phyloP scores from a whole-genome alignment of 2,113 vertebrate genomes.

The Zosterops japonicus region DNA sequence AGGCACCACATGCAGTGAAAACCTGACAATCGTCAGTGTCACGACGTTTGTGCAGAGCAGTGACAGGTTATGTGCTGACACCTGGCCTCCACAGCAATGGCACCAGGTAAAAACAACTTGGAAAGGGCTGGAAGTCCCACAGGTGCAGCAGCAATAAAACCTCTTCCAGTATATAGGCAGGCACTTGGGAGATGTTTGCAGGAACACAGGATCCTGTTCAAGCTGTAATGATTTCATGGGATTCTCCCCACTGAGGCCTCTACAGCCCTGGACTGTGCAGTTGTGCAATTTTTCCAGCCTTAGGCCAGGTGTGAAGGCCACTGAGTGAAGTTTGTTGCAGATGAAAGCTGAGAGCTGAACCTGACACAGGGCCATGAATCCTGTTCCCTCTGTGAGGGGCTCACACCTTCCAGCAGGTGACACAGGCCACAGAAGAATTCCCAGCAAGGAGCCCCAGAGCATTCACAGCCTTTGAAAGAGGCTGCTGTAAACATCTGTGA shows the following conservation, averaged over 20 bases:
- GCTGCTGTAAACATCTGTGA: neutral
- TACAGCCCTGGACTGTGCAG: neutral
- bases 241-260: neutral
- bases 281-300: neutral
- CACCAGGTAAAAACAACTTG: neutral
- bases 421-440: neutral
- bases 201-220: neutral
- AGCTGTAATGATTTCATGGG: neutral
- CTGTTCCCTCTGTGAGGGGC: neutral
- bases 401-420: neutral
- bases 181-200: neutral
- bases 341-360: neutral
- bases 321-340: neutral
- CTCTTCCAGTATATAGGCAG: neutral
- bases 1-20: neutral
- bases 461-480: neutral
- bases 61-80: neutral
- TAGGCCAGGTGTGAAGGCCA: neutral
- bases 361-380: neutral
- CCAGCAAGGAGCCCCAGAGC: neutral
- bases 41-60: neutral
- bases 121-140: neutral
- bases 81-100: fast-evolving
- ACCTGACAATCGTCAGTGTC: neutral
- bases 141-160: neutral